Conservation (phyloP, 2,888 invertebrate genomes). For the Clivina fossor region DNA sequence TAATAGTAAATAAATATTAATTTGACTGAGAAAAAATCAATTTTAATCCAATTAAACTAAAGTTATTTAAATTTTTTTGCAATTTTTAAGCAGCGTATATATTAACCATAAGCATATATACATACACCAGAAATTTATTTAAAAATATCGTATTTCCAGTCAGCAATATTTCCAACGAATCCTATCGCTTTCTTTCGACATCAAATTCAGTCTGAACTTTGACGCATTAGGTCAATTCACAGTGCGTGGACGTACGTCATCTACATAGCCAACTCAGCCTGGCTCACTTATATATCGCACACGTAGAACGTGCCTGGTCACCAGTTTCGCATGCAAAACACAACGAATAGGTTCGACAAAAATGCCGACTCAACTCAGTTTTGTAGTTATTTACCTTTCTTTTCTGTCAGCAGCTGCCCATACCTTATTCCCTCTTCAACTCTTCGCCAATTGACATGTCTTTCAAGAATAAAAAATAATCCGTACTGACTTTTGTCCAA, state of each 20-base stretch:
- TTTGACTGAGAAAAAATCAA: too few relatives aligned
- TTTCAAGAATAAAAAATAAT: conserved; percentile 30
- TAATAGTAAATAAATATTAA: too few relatives aligned
- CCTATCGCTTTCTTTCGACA: too few relatives aligned
- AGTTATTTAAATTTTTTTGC: too few relatives aligned
- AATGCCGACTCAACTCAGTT: conserved; percentile 17
- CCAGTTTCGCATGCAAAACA: conserved; percentile 11
- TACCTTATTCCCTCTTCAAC: not conserved
- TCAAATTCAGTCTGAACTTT: conserved; percentile 1
- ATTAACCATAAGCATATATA: too few relatives aligned
- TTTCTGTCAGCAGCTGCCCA: conserved; percentile 1
- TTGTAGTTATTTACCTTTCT: conserved; percentile 25
- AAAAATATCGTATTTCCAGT: too few relatives aligned
- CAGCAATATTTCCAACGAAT: too few relatives aligned
- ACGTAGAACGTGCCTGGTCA: not conserved
- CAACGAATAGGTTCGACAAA: conserved; percentile 26
- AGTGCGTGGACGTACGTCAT: not conserved
- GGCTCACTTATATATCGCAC: too few relatives aligned
- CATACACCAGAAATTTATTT: too few relatives aligned
- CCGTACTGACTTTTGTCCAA: conserved; percentile 34
- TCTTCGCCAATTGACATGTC: conserved; percentile 20
- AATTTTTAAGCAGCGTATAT: too few relatives aligned
- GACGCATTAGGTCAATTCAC: conserved; percentile 26
- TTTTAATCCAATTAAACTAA: too few relatives aligned
- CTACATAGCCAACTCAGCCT: not conserved